Evolutionary conservation across 2,888 invertebrate species (phyloP), one percentile per base, ranked within the genome.

Genomic region (Meloe dianella): DNA sequence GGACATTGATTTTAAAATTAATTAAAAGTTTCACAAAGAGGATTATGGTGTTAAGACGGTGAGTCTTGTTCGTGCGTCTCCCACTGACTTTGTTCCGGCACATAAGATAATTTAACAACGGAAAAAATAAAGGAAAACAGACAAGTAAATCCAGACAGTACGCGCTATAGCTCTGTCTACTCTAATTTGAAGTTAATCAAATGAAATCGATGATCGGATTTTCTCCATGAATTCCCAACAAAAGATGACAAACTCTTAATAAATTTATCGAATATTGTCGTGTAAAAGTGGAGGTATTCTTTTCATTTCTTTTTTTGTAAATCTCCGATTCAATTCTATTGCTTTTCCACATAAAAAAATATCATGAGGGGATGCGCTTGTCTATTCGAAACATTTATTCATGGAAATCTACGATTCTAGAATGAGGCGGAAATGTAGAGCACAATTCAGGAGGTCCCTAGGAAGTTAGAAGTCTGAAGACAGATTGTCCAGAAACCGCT

Each of bases 11-110:
- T 74, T 74, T 73, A 73, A 75, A 75, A 74, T 76, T 75, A 75
- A 76, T 76, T 76, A 76, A 76, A 76, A 76, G 69, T 75, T 76
- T 75, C 70, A 64, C 66, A 75, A 74, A 76, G 73, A 71, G 73
- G 74, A 73, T 75, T 76, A 75, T 71, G 68, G 72, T 69, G 66
- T 71, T 74, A 71, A 65, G 70, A 20, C 47, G 20, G 20, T 20
- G 20, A 20, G 47, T 47, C 20, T 7, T 24, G 54, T 70, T 67
- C 65, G 66, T 68, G 64, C 64, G 65, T 41, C 41, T 71, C 65
- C 64, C 69, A 66, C 68, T 63, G 64, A 41, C 57, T 71, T 65
- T 69, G 63, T 70, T 58, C 62, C 66, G 72, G 69, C 74, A 71
- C 67, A 74, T 69, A 73, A 73, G 71, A 71, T 74, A 68, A 71